These are phyloP conservation scores for Aphelocoma coerulescens DNA, from an alignment of 2,113 vertebrate genomes.

Conservation along the genomic window DNA sequence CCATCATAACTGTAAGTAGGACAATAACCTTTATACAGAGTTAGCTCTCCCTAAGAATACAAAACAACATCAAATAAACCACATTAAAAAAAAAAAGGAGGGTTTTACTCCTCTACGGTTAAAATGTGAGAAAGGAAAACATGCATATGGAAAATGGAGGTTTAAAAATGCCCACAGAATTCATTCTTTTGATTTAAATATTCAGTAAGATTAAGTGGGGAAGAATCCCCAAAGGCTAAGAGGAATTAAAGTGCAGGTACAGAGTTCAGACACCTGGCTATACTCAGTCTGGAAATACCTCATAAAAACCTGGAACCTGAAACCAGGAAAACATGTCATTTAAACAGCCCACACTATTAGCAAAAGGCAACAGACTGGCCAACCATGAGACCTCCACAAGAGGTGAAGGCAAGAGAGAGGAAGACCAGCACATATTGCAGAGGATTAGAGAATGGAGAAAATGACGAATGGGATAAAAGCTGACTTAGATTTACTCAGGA, in stretches of 20 bases:
- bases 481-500: neutral
- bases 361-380: neutral
- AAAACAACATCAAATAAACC: neutral
- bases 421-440: neutral
- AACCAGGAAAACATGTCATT: neutral
- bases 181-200: neutral
- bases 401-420: neutral
- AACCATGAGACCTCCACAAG: neutral
- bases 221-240: neutral
- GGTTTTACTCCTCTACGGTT: neutral
- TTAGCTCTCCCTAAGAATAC: neutral
- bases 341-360: neutral
- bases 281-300: neutral
- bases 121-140: neutral
- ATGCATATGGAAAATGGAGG: neutral
- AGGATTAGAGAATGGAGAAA: neutral
- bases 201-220: neutral
- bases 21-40: neutral
- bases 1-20: neutral
- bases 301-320: neutral
- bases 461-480: neutral
- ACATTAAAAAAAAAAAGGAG: fast-evolving
- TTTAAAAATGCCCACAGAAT: neutral
- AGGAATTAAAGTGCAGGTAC: neutral
- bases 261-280: neutral